phyloP scores from a whole-genome alignment of 1,140 invertebrate species.

The Chironomus tepperi region DNA sequence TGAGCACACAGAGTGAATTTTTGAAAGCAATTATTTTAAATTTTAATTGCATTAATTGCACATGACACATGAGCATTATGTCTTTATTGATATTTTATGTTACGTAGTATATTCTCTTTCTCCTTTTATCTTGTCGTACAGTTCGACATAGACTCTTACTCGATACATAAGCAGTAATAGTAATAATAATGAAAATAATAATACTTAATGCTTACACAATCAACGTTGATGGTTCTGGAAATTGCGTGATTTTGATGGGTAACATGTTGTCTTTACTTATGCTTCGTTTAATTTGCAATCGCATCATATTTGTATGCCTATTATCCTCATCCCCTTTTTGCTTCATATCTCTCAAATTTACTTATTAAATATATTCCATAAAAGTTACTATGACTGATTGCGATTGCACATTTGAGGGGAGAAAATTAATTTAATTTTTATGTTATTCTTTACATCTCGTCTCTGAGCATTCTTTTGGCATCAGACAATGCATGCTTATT shows the following conservation, averaged over 20 bases:
- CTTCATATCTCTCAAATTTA: too few species aligned
- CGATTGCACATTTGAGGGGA: too few species aligned
- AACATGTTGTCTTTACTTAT: background rate
- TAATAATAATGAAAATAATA: slow-evolving; percentile 15
- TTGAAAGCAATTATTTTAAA: slow-evolving; percentile 4
- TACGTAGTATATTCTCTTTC: background rate
- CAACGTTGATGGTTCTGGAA: background rate
- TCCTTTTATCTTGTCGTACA: background rate
- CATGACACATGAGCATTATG: slow-evolving; percentile 7
- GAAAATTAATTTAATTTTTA: too few species aligned
- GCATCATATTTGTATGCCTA: too few species aligned
- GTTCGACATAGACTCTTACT: background rate
- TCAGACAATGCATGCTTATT: too few species aligned
- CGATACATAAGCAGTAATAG: background rate
- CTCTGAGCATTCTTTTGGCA: too few species aligned
- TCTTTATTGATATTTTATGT: slow-evolving; percentile 15
- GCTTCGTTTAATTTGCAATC: background rate
- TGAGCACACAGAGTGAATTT: background rate
- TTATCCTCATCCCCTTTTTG: too few species aligned
- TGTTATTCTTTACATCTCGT: too few species aligned
- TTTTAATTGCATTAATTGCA: slow-evolving; percentile 9
- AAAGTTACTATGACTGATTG: too few species aligned
- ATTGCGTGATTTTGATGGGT: slow-evolving; percentile 6
- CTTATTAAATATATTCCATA: too few species aligned
- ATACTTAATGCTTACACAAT: background rate